phyloP scores from a whole-genome alignment of 92 coral and sea anemone species.

The Phenganax stokvisi region DNA sequence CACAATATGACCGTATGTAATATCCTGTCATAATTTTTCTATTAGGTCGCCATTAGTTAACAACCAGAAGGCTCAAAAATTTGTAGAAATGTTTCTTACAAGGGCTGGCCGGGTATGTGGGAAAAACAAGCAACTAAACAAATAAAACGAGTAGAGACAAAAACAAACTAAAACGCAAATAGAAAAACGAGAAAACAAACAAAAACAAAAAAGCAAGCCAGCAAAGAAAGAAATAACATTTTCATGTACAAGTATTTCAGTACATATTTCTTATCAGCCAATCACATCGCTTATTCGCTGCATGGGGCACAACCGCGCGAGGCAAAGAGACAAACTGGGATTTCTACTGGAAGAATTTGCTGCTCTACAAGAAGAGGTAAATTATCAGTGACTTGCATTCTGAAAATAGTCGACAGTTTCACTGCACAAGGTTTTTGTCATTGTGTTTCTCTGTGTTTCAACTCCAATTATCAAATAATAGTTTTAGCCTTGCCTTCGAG shows the following conservation, averaged over 20 bases:
- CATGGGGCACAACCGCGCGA: conserved; percentile 96
- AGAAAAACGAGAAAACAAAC: neutral
- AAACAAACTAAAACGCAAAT: neutral
- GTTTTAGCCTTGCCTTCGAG: too few relatives aligned
- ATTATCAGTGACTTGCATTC: neutral
- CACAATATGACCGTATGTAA: neutral
- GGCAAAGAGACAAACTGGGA: conserved; percentile 91
- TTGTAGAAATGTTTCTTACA: conserved; percentile 81
- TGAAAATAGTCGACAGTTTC: neutral
- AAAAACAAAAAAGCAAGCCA: conserved; percentile 1
- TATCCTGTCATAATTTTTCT: neutral
- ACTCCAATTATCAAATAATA: too few relatives aligned
- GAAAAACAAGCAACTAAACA: neutral
- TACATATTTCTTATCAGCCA: conserved; percentile 48
- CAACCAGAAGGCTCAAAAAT: conserved; percentile 77
- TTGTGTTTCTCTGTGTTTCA: too few relatives aligned
- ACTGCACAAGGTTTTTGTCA: too few relatives aligned
- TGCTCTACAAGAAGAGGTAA: conserved; percentile 85
- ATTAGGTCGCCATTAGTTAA: conserved; percentile 76
- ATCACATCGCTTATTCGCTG: conserved; percentile 80
- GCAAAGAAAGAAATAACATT: neutral
- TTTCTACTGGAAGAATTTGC: conserved; percentile 88
- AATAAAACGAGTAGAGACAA: neutral
- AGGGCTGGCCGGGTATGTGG: conserved; percentile 81
- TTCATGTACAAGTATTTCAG: neutral